Evolutionary conservation across 1,140 invertebrate genomes (phyloP).

Genomic region (Pantala flavescens): DNA sequence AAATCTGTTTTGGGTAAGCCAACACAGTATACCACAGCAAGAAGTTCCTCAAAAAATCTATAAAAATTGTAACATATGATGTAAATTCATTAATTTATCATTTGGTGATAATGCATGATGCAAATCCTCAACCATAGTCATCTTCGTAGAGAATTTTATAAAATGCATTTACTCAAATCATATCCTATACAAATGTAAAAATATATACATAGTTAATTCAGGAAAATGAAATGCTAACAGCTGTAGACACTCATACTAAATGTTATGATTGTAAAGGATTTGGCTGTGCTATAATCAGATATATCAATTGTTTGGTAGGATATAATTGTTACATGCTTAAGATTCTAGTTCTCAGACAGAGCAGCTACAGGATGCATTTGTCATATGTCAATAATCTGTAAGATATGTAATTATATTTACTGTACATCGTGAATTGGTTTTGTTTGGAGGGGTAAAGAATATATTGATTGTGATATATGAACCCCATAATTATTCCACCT

Average conservation of each 20-base stretch:
- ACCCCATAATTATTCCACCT: not conserved
- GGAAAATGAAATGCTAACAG: no score
- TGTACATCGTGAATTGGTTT: not conserved
- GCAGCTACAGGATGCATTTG: no score
- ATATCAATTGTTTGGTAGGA: not conserved
- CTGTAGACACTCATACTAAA: no score
- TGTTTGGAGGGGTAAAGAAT: not conserved
- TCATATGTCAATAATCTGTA: not conserved
- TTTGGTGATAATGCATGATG: not conserved
- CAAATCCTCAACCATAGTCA: not conserved
- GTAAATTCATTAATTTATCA: not conserved
- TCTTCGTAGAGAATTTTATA: not conserved
- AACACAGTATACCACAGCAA: not conserved
- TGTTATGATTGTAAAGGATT: not conserved
- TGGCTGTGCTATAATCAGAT: not conserved
- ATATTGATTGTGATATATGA: not conserved
- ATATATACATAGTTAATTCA: not conserved
- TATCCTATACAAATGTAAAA: not conserved
- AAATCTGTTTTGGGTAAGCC: not conserved
- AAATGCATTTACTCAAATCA: not conserved
- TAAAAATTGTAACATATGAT: not conserved
- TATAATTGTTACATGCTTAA: not conserved
- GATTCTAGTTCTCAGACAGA: not conserved
- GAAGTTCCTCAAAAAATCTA: conserved; percentile 1
- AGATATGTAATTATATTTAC: not conserved